These are phyloP conservation scores for Plagodis dolabraria DNA, from an alignment of 2,888 invertebrate genomes.

Conservation along the genomic window DNA sequence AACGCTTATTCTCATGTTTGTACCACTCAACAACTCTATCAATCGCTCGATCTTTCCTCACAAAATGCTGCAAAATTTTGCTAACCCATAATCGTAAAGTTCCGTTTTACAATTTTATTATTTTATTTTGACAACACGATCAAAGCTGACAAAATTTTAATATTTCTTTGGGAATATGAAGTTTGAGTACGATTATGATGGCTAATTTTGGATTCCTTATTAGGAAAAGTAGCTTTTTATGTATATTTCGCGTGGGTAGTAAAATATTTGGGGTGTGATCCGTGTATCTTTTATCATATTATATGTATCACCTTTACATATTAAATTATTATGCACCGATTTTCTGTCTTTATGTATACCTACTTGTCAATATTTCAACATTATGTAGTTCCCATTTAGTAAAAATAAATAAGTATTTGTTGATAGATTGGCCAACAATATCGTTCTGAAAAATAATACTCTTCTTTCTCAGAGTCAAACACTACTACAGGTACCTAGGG, in stretches of 20 bases:
- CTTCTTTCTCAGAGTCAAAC: too few species aligned
- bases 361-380: too few species aligned
- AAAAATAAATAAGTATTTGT: too few species aligned
- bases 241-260: background rate
- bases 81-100: conserved; percentile 50
- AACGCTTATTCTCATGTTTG: conserved; percentile 17
- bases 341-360: too few species aligned
- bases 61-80: conserved; percentile 46
- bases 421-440: too few species aligned
- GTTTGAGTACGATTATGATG: conserved; percentile 8
- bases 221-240: conserved; percentile 7
- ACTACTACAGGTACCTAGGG: too few species aligned
- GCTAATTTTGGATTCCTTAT: conserved; percentile 38
- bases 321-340: too few species aligned
- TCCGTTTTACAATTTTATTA: conserved; percentile 62
- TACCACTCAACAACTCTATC: conserved; percentile 39
- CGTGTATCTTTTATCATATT: too few species aligned
- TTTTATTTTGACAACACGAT: conserved; percentile 52
- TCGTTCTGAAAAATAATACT: too few species aligned
- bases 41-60: conserved; percentile 42
- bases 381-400: too few species aligned
- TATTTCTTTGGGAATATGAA: conserved; percentile 2
- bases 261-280: too few species aligned
- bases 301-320: too few species aligned
- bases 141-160: conserved; percentile 2